Base-by-base conservation (phyloP, 2,797 vertebrate genomes). In the Pipistrellus nathusii region DNA sequence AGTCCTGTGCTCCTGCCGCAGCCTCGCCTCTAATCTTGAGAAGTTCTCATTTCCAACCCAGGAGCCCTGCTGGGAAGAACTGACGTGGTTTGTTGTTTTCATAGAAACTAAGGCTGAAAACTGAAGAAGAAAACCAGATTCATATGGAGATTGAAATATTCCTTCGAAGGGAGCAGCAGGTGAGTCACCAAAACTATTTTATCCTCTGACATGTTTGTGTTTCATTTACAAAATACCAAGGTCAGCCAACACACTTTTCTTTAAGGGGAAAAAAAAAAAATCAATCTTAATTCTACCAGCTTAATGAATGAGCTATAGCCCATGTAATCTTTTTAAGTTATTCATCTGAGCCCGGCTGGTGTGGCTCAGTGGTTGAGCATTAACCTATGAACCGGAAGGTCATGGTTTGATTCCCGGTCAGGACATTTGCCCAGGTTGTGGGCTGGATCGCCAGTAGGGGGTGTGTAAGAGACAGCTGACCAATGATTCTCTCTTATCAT, bases 101-200 rank as follows among this genome's bases (percentile, higher is more conserved):
- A 78, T 97, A 99, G 99, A 96, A 98, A 62, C 11, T 99, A 84
- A 97, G 98, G 69, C 96, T 94, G 62, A 98, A 98, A 97, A 97
- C 97, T 0, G 98, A 98, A 5, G 98, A 98, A 62, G 99, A 99
- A 97, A 96, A 53, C 41, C 97, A 97, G 68, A 93, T 98, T 96
- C 99, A 99, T 8, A 18, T 3, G 1, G 98, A 98, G 93, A 98
- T 98, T 0, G 97, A 98, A 94, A 96, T 76, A 12, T 99, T 99
- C 97, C 98, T 99, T 80, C 98, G 91, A 75, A 97, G 97, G 32
- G 97, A 98, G 27, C 98, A 98, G 9, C 83, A 97, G 98, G 99
- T 99, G 72, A 20, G 98, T 98, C 69, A 5, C 57, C 53, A 27
- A 32, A 48, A 21, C 8, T 3, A 88, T 46, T 77, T 55, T 88